Conservation (phyloP, 2,113 vertebrate species). For the Eptesicus fuscus region DNA sequence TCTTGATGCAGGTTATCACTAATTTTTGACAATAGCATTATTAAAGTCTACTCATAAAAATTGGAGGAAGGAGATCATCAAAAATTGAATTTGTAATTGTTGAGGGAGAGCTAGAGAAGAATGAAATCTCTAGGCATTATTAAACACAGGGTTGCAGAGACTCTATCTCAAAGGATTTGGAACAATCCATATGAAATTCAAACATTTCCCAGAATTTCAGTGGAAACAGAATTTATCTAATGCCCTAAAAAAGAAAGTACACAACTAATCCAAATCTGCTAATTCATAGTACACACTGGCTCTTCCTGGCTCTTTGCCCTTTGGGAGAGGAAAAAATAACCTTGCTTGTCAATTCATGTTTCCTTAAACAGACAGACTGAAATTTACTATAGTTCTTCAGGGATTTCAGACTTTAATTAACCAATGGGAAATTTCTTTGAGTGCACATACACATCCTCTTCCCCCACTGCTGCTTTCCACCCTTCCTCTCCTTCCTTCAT, state of each 20-base stretch:
- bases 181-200: neutral
- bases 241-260: constrained; percentile 32
- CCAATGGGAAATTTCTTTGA: neutral
- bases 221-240: neutral
- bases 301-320: neutral
- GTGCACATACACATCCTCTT: neutral
- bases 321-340: constrained; percentile 30
- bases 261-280: neutral
- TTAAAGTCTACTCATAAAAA: neutral
- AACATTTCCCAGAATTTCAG: constrained; percentile 25
- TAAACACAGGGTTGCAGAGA: neutral
- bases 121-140: neutral
- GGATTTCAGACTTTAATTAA: neutral
- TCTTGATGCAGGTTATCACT: neutral
- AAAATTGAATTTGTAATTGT: neutral
- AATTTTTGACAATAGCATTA: neutral
- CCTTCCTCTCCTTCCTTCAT: neutral
- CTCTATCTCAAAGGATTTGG: neutral
- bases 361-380: neutral
- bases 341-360: neutral
- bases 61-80: neutral
- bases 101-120: neutral
- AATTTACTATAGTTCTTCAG: constrained; percentile 4
- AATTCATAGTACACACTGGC: neutral
- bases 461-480: neutral